Conservation (phyloP, 2,888 invertebrate species). For the Pantelozetes paolii region DNA sequence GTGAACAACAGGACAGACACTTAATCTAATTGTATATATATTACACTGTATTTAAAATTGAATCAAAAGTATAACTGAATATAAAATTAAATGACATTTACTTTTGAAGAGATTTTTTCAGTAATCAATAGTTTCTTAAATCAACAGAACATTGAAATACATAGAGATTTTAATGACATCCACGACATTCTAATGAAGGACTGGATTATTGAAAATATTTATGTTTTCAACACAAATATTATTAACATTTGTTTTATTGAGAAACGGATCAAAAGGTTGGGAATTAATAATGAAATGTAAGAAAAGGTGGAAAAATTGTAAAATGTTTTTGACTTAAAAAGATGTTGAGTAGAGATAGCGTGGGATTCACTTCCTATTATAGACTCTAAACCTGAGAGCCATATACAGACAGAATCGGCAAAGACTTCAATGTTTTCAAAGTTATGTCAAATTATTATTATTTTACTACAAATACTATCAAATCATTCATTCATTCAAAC, state of each 20-base stretch:
- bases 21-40: background rate
- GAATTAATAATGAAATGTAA: too few relatives aligned
- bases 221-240: too few relatives aligned
- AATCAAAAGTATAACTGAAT: background rate
- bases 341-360: slow-evolving; percentile 3
- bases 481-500: background rate
- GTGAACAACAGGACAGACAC: background rate
- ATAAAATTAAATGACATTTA: background rate
- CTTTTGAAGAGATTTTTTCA: background rate
- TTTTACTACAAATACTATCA: background rate
- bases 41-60: background rate
- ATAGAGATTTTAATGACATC: too few relatives aligned
- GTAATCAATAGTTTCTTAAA: background rate
- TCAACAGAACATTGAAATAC: too few relatives aligned
- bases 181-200: too few relatives aligned
- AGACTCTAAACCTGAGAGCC: background rate
- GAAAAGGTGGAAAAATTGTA: background rate
- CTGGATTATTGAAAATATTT: too few relatives aligned
- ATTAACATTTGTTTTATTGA: too few relatives aligned
- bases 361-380: slow-evolving; percentile 29
- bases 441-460: background rate
- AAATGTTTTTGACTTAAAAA: background rate
- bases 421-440: background rate
- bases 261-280: too few relatives aligned
- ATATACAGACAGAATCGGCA: background rate